Evolutionary conservation across 2,113 vertebrate genomes (phyloP).

Genomic region (Eublepharis macularius): DNA sequence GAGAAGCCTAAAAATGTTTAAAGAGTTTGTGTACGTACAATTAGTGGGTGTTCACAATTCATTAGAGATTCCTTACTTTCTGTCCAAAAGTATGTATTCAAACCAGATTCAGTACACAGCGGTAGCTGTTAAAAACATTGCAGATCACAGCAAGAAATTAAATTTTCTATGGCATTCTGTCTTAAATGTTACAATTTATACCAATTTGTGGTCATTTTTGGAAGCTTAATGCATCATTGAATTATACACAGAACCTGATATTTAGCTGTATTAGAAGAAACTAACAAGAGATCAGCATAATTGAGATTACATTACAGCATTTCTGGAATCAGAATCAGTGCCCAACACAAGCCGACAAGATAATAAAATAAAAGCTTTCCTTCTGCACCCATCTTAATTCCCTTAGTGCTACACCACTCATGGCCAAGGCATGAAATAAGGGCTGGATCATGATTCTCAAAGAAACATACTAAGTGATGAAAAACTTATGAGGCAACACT

Average conservation of each 20-base stretch:
- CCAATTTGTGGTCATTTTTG: background rate
- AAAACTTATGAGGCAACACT: background rate
- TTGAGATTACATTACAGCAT: no score
- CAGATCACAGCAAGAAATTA: background rate
- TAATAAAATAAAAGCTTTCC: background rate
- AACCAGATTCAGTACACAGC: slow-evolving; percentile 4
- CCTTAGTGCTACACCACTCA: background rate
- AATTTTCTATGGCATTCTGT: background rate
- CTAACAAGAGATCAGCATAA: background rate
- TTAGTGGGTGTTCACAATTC: slow-evolving; percentile 18
- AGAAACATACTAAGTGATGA: background rate
- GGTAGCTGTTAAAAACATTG: background rate
- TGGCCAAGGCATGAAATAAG: background rate
- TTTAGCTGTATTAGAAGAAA: background rate
- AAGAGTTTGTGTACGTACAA: background rate
- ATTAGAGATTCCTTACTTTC: slow-evolving; percentile 6
- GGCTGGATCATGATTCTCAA: background rate
- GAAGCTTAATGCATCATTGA: background rate
- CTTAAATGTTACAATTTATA: background rate
- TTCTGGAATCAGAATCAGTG: background rate
- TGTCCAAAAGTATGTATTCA: slow-evolving; percentile 7
- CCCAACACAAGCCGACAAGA: background rate
- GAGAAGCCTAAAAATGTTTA: background rate
- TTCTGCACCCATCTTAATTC: background rate
- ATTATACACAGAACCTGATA: background rate